These are phyloP conservation scores for Pteronotus mesoamericanus DNA, from an alignment of 2,797 vertebrate species.

Conservation along the genomic window DNA sequence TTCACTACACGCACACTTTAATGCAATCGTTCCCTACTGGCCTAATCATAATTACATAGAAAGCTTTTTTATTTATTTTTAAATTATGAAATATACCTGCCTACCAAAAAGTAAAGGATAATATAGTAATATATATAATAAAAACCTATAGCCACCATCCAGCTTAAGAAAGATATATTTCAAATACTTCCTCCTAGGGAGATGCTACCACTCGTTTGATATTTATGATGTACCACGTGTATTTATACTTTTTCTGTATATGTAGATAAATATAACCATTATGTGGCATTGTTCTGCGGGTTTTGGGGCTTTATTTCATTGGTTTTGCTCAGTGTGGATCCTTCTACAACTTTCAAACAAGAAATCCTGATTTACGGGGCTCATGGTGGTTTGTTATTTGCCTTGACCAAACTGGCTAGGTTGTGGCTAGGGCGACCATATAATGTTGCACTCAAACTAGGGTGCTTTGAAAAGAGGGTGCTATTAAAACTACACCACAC, in stretches of 20 bases:
- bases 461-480: neutral
- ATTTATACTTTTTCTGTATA: neutral
- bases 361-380: neutral
- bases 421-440: neutral
- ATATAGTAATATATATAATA: neutral
- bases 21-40: neutral
- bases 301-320: neutral
- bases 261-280: neutral
- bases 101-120: neutral
- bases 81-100: neutral
- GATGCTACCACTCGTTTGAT: neutral
- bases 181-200: neutral
- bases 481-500: neutral
- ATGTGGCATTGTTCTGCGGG: neutral
- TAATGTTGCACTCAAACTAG: neutral
- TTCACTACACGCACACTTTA: neutral
- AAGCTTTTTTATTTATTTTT: neutral
- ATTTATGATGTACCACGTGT: neutral
- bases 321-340: neutral
- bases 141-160: neutral
- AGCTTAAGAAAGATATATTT: neutral
- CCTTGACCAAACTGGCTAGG: neutral
- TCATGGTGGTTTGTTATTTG: neutral
- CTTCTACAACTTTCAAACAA: neutral
- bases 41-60: neutral